Evolutionary conservation across 2,797 vertebrate species (phyloP), one percentile per base, ranked within the genome.

Genomic region (Australoheros facetus): DNA sequence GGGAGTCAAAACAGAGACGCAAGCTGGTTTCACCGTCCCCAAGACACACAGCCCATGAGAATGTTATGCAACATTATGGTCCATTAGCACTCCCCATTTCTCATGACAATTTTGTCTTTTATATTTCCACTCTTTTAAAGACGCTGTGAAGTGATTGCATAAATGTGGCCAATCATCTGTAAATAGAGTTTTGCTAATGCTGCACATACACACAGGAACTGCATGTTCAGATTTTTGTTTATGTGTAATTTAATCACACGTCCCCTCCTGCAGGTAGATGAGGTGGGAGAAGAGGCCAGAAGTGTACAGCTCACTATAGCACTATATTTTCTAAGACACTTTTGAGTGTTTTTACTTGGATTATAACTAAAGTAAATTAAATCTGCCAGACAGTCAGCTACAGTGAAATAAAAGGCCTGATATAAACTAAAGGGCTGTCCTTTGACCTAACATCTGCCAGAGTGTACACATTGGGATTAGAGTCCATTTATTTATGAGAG

Each of bases 381-480:
- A 37, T 82, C 53, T 78, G 57, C 86, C 64, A 69, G 51, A 81
- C 62, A 80, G 39, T 77, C 79, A 56, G 48, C 66, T 66, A 42
- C 73, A 73, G 59, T 82, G 19, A 78, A 84, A 80, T 9, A 26
- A 74, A 66, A 69, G 71, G 71, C 28, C 72, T 75, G 62, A 69
- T 78, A 59, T 74, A 73, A 80, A 83, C 70, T 78, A n/a, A 86
- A 89, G 62, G 74, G 81, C 53, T 55, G 77, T 77, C 73, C 59
- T 85, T 73, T 77, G 75, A 77, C 81, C 81, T 28, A 82, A 88
- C 83, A 87, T 90, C 86, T 89, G 84, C 86, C 77, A 73, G 80
- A 74, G 83, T 79, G 80, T 82, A 79, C 87, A 88, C 85, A 84
- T 76, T 16, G 21, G 80, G 82, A 80, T 89, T 79, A 75, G 51